Evolutionary conservation across 1,140 invertebrate species (phyloP), one percentile per base, ranked within the genome.

Genomic region (Idris sp.): DNA sequence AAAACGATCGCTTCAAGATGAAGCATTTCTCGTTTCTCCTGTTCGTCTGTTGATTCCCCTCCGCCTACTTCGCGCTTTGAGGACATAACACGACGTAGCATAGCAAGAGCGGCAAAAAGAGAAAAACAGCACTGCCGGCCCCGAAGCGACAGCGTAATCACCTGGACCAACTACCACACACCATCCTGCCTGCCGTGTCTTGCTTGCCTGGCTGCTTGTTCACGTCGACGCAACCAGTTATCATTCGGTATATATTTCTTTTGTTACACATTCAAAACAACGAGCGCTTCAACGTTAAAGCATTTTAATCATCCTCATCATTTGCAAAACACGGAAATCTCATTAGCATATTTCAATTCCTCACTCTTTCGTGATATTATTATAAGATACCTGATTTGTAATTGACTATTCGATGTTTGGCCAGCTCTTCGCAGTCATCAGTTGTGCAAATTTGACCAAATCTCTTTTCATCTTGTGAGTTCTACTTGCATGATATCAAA

Each of bases 141-240:
- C 82, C 62, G 68, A 76, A 82, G 85, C 84, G 85, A 86, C 85
- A 84, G 83, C 80, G 83, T 86, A 86, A 86, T 86, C 84, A 85
- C 79, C 82, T 76, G 83, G 76, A 84, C 82, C 75, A 83, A 84
- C 83, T 85, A 83, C 82, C 76, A 81, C 65, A 73, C 78, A 75
- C 71, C 44, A 58, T 54, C 48, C 31, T 58, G 25, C 51, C n/a
- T n/a, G 14, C 30, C 11, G 30, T 46, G 3, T 15, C 10, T 11
- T 49, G 30, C 54, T 13, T 38, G 11, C 33, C 14, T 40, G 8
- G 9, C 40, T 30, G 10, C 25, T 7, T 22, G 13, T 19, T n/a
- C n/a, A 8, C 25, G 40, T 53, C 75, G 67, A 64, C 71, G 62
- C 73, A 75, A 68, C 65, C 44, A 62, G 56, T 72, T 62, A 62